These are phyloP conservation scores for Hydractinia echinata DNA, from an alignment of 30 jellyfish, hydroid and myxozoan genomes.

Conservation along the genomic window DNA sequence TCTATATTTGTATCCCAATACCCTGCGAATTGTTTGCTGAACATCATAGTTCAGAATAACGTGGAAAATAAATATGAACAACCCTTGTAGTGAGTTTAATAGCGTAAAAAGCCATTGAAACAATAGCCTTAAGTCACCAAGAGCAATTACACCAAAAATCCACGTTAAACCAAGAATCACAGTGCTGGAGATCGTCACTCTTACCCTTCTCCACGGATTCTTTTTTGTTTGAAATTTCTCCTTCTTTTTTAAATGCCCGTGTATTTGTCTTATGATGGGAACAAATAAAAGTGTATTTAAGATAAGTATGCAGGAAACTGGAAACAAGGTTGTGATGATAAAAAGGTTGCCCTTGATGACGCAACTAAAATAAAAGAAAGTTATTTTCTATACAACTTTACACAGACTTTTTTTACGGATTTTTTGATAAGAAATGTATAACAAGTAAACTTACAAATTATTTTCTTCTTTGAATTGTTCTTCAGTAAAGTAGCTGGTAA, in stretches of 20 bases:
- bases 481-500: conserved; percentile 6
- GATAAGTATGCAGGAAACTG: neutral
- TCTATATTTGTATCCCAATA: neutral
- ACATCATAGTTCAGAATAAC: neutral
- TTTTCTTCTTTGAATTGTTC: neutral
- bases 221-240: conserved; percentile 1
- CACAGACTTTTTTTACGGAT: neutral
- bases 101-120: neutral
- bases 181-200: neutral
- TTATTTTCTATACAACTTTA: neutral
- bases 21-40: neutral
- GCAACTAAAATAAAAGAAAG: neutral
- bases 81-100: conserved; percentile 1
- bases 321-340: neutral
- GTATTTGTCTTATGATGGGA: conserved; percentile 9
- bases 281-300: neutral
- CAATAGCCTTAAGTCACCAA: neutral
- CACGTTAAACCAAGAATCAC: conserved; percentile 15
- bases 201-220: neutral
- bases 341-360: neutral
- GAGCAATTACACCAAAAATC: neutral
- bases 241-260: neutral
- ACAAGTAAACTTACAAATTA: conserved; percentile 1
- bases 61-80: neutral
- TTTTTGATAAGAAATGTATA: neutral